Base-by-base conservation (phyloP, 2,113 vertebrate species). In the Pelodiscus sinensis region DNA sequence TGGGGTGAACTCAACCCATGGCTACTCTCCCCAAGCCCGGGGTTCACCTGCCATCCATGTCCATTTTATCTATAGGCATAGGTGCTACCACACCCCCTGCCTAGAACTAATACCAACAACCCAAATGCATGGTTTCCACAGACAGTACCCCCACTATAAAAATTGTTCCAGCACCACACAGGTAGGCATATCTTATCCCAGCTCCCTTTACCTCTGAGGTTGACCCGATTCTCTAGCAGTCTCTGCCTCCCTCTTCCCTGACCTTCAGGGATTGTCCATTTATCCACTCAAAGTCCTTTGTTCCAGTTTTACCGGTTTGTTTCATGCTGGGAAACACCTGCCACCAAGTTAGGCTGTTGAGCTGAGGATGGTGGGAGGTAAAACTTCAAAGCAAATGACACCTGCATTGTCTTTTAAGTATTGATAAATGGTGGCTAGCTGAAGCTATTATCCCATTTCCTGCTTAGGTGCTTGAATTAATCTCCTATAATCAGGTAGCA, bases 371-470 rank as follows among this genome's bases (percentile, higher is more conserved):
- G 1, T 27, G 60, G 51, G 13, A 51, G 15, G 0, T 31, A 65
- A 65, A 65, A 65, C 29, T 68, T 68, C 65, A 68, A 0, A 4
- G 0, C 38, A 29, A 54, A 31, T 50, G 56, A 35, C 2, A 5
- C 56, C 71, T 19, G 6, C 0, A 0, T 25, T 35, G 29, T 35
- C 8, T 52, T 7, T 6, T 9, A 75, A 31, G 6, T 24, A 1
- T 62, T 44, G 0, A 0, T 21, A 54, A 52, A 84, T 81, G 84
- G 12, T 19, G 31, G 27, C 81, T 82, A 0, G 35, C 3, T 54
- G 51, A 56, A 31, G 35, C 65, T 31, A 12, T 22, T 80, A 19
- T 14, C 60, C 29, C 8, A 24, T 38, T 81, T 79, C 35, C 18
- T 29, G 56, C n/a, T 2, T 54, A 1, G 13, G 5, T 25, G 21